Conservation (phyloP, 2,888 invertebrate genomes). For the Bembecia ichneumoniformis region DNA sequence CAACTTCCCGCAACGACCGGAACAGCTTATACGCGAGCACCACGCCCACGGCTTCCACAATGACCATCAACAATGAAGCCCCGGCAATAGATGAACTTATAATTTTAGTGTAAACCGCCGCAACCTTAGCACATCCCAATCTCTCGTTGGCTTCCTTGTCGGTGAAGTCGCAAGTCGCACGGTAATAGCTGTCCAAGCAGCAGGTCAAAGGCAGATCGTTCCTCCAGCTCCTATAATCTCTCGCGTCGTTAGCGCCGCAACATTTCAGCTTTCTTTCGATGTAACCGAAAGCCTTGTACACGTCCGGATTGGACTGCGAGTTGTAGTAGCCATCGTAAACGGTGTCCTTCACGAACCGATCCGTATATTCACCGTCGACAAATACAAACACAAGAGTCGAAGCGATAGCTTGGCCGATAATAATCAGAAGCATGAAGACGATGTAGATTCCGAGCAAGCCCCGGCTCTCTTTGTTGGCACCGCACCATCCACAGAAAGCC, state of each 20-base stretch:
- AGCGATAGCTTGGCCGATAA: conserved; percentile 48
- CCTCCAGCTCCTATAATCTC: conserved; percentile 62
- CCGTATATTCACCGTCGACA: conserved; percentile 62
- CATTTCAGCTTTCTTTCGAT: conserved; percentile 59
- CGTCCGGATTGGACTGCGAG: conserved; percentile 57
- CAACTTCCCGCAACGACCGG: conserved; percentile 53
- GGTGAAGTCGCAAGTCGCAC: conserved; percentile 59
- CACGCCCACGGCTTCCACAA: conserved; percentile 50
- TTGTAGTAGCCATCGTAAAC: conserved; percentile 67
- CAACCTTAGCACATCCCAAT: conserved; percentile 63
- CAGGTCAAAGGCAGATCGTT: conserved; percentile 59
- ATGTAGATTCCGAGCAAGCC: conserved; percentile 55
- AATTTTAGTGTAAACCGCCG: conserved; percentile 62
- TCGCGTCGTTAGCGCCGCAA: conserved; percentile 63
- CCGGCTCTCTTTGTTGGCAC: conserved; percentile 49
- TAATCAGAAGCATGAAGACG: conserved; percentile 46
- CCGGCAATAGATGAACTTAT: conserved; percentile 61
- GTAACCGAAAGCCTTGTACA: conserved; percentile 50
- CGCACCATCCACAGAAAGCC: conserved; percentile 61
- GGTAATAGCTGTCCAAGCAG: conserved; percentile 56
- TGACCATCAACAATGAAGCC: conserved; percentile 47
- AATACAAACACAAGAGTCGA: conserved; percentile 59
- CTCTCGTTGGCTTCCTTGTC: conserved; percentile 65
- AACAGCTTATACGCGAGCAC: conserved; percentile 58
- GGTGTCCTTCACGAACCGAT: conserved; percentile 59